Conservation (phyloP, 2,888 invertebrate genomes). For the Eristalis arbustorum region DNA sequence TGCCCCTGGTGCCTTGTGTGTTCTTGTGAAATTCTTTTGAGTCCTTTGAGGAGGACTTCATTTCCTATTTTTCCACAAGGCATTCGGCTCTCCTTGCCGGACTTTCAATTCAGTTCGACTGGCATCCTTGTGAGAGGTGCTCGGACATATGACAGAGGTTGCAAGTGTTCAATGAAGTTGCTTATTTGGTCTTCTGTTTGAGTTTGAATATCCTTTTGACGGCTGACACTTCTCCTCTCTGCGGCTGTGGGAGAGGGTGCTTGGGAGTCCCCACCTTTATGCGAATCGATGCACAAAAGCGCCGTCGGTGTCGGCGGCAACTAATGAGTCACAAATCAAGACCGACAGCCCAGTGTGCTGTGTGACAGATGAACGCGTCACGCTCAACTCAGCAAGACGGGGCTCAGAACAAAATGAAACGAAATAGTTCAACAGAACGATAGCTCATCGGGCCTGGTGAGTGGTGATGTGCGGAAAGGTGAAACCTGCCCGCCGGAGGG, state of each 20-base stretch:
- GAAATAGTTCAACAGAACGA: not conserved
- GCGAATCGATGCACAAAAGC: slow-evolving; percentile 50
- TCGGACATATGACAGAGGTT: slow-evolving; percentile 66
- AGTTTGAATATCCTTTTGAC: slow-evolving; percentile 1
- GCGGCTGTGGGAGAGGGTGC: not conserved
- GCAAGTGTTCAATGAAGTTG: slow-evolving; percentile 67
- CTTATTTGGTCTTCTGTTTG: slow-evolving; percentile 58
- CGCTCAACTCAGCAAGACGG: not conserved
- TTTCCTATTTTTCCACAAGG: slow-evolving; percentile 68
- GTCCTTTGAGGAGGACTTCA: slow-evolving; percentile 66
- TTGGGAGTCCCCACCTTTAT: slow-evolving; percentile 45
- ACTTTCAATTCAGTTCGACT: slow-evolving; percentile 62
- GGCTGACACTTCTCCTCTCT: not conserved
- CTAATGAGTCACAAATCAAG: slow-evolving; percentile 55
- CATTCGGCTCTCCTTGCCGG: slow-evolving; percentile 10
- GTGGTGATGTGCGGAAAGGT: slow-evolving; percentile 46
- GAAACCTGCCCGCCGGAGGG: slow-evolving; percentile 38
- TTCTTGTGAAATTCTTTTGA: slow-evolving; percentile 65
- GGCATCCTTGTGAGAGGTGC: slow-evolving; percentile 60
- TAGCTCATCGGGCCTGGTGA: not conserved
- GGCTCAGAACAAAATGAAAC: not conserved
- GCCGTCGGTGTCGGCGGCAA: slow-evolving; percentile 14
- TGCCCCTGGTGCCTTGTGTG: slow-evolving; percentile 50
- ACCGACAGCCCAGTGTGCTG: slow-evolving; percentile 35
- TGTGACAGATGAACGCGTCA: slow-evolving; percentile 3